A percentile compares a stretch with the other conserved stretches of the same genome.
Evolutionary conservation across 2,888 invertebrate genomes (phyloP).

Genomic region (Nomada fucata): DNA sequence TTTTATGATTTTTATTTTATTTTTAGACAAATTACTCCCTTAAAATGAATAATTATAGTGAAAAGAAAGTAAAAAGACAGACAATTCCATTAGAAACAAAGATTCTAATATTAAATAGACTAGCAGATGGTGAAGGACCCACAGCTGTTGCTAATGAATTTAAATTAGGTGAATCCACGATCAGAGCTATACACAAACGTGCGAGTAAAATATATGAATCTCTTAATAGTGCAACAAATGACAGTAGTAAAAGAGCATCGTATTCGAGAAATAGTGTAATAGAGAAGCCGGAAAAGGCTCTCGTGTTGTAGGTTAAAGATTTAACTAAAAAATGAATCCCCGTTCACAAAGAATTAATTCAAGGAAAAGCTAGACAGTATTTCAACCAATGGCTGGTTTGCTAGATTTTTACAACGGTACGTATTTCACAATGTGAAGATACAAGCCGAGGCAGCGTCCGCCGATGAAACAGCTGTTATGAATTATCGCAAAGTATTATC

Average conservation of each 20-base stretch:
- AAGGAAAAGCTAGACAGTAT: constrained; percentile 57
- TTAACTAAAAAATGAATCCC: constrained; percentile 63
- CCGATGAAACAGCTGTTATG: constrained; percentile 56
- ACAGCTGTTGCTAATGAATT: constrained; percentile 58
- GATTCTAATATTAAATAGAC: constrained; percentile 54
- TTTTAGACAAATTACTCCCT: constrained; percentile 47
- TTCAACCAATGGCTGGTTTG: constrained; percentile 62
- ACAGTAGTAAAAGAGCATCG: constrained; percentile 49
- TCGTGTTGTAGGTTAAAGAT: constrained; percentile 43
- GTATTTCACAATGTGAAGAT: constrained; percentile 59
- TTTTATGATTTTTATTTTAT: constrained; percentile 50
- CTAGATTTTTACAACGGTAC: constrained; percentile 54
- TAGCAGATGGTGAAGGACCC: constrained; percentile 54
- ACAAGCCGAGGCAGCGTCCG: constrained; percentile 61
- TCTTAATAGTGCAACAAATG: constrained; percentile 42
- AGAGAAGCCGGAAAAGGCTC: constrained; percentile 37
- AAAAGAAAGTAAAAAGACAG: constrained; percentile 44
- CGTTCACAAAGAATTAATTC: constrained; percentile 56
- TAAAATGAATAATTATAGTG: constrained; percentile 41
- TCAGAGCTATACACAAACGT: constrained; percentile 38
- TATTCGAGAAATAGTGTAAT: constrained; percentile 51
- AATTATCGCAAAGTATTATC: constrained; percentile 54
- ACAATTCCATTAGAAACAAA: constrained; percentile 57
- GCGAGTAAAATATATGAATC: constrained; percentile 35
- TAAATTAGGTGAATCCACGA: constrained; percentile 56